Evolutionary conservation across 1,140 invertebrate genomes (phyloP), one percentile per base, ranked within the genome.

Genomic region (Coelopa frigida): DNA sequence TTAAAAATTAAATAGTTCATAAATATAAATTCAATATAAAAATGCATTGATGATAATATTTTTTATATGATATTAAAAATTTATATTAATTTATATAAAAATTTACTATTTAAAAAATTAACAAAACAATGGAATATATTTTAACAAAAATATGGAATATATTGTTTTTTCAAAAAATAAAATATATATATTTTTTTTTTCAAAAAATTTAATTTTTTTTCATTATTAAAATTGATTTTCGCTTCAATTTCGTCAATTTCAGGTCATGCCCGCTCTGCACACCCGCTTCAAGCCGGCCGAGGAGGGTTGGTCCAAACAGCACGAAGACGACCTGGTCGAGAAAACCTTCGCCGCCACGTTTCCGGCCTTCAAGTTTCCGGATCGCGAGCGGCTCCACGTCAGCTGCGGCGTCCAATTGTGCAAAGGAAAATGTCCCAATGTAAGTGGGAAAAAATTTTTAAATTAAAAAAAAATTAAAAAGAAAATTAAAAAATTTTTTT

Each of bases 351-450:
- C 73, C 12, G 77, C 83, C 0, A 79, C 77, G 23, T 87, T 88
- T 70, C 76, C 80, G 10, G 84, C 84, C 5, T 88, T 88, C 55
- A 86, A 86, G 57, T 87, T 88, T 70, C 84, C 84, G 12, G 84
- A 85, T 55, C 71, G 83, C 50, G 81, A 83, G 41, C 77, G 79
- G 43, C 65, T 87, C 10, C 84, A 87, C 66, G 71, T 88, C 11
- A 76, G 76, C 37, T 79, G 83, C 74, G 71, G 75, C 46, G 61
- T 84, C 54, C 74, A 81, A 52, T 56, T 84, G 2, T 88, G 85
- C 57, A 78, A 78, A 61, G 78, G 77, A 12, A 67, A 71, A 37
- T 88, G 85, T 58, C 74, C 76, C 3, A 70, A 73, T 60, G 79
- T 81, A 57, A 62, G 57, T 63, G 52, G 1, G 24, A 11, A 36